These are phyloP conservation scores for Sphaerophoria rueppellii DNA, from an alignment of 2,888 invertebrate genomes.

Conservation along the genomic window DNA sequence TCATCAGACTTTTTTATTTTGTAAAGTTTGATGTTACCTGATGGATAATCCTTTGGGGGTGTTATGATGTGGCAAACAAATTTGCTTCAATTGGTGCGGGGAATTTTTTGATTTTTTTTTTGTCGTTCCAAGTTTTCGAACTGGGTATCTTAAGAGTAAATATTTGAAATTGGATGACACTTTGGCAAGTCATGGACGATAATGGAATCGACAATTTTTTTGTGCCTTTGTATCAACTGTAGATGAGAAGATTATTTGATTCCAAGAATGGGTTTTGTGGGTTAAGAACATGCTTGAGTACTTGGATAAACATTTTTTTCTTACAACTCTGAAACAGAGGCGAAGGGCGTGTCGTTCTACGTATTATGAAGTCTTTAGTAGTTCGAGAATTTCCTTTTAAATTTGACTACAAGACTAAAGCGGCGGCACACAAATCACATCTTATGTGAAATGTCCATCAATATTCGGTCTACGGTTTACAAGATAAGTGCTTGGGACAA, in stretches of 20 bases:
- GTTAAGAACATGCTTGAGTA: too few relatives aligned
- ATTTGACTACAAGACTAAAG: too few relatives aligned
- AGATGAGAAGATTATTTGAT: constrained; percentile 31
- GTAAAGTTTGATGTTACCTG: constrained; percentile 42
- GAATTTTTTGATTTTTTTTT: constrained; percentile 39
- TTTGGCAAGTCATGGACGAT: constrained; percentile 45
- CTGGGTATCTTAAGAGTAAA: constrained; percentile 27
- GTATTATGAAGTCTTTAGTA: too few relatives aligned
- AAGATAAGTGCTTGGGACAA: too few relatives aligned
- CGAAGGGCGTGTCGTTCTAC: too few relatives aligned
- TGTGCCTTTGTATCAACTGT: neutral
- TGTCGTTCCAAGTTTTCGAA: neutral
- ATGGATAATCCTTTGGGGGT: constrained; percentile 52
- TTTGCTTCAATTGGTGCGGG: constrained; percentile 58
- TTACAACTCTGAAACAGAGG: too few relatives aligned
- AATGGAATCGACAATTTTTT: constrained; percentile 38
- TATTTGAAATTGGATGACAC: constrained; percentile 46
- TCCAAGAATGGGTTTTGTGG: too few relatives aligned
- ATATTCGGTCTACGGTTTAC: too few relatives aligned
- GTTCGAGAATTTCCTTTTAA: too few relatives aligned
- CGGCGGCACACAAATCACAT: too few relatives aligned
- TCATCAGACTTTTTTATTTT: constrained; percentile 9
- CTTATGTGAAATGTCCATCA: too few relatives aligned
- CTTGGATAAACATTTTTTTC: too few relatives aligned
- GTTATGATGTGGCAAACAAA: constrained; percentile 56